Evolutionary conservation across 2,797 vertebrate species (phyloP).

Genomic region (Hozukius guyotensis): DNA sequence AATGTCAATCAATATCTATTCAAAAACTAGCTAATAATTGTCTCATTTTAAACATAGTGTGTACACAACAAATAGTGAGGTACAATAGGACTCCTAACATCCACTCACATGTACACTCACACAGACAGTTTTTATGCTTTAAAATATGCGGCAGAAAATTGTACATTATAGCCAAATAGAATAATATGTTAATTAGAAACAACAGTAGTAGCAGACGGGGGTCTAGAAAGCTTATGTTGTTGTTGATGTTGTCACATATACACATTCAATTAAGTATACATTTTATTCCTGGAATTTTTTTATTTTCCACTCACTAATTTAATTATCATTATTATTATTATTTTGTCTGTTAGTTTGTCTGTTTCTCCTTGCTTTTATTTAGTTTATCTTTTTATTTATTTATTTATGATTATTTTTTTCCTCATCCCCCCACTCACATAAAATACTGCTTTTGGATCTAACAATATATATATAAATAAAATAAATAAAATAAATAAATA

Average conservation of each 20-base stretch:
- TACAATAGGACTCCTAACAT: neutral
- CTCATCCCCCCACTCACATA: too few relatives aligned
- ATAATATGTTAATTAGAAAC: neutral
- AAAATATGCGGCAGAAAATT: neutral
- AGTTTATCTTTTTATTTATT: too few relatives aligned
- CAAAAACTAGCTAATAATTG: neutral
- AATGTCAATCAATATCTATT: constrained; percentile 9
- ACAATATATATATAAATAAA: too few relatives aligned
- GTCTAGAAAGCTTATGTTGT: neutral
- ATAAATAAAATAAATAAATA: too few relatives aligned
- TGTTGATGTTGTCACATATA: neutral
- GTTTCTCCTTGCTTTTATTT: too few relatives aligned
- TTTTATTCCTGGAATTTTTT: too few relatives aligned
- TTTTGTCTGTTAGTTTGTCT: too few relatives aligned
- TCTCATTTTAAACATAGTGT: neutral
- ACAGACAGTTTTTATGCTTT: neutral
- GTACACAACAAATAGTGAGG: neutral
- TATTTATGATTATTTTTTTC: too few relatives aligned
- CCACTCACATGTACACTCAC: neutral
- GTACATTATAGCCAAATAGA: neutral
- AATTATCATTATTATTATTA: too few relatives aligned
- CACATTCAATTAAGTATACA: neutral
- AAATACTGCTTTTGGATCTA: too few relatives aligned
- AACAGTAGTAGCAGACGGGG: neutral
- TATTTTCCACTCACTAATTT: too few relatives aligned